A percentile compares a stretch with the other conserved stretches of the same genome.
Evolutionary conservation across 2,888 invertebrate species (phyloP).

Genomic region (Pristionchus entomophagus): DNA sequence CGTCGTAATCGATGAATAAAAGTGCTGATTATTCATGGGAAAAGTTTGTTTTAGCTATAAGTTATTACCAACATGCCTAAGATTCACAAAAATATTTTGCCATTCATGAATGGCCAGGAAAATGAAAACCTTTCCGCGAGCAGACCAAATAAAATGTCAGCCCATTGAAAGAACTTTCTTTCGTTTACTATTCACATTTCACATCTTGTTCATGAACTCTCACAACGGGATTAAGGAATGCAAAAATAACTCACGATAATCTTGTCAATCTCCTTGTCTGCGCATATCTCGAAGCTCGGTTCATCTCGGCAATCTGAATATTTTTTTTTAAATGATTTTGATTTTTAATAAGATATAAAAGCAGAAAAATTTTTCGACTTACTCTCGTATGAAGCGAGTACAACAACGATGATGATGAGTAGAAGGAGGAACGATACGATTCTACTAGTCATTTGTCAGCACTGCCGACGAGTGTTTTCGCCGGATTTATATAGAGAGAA

Average conservation of each 20-base stretch:
- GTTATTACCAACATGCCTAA: too few species aligned
- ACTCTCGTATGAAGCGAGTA: neutral
- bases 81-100: too few species aligned
- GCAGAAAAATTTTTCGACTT: neutral
- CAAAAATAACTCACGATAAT: neutral
- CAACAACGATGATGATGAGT: neutral
- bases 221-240: neutral
- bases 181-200: neutral
- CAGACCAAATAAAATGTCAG: too few species aligned
- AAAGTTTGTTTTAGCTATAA: too few species aligned
- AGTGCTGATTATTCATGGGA: too few species aligned
- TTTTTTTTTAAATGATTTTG: neutral
- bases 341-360: neutral
- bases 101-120: too few species aligned
- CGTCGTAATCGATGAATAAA: too few species aligned
- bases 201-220: neutral
- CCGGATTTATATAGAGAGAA: neutral
- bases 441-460: neutral
- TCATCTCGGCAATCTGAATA: constrained; percentile 2
- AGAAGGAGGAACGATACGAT: constrained; percentile 16
- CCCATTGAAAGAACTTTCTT: neutral
- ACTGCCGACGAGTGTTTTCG: neutral
- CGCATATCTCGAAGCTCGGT: constrained; percentile 19
- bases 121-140: neutral
- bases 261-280: neutral